A percentile compares a stretch with the other conserved stretches of the same genome.
These are phyloP conservation scores for Dunckerocampus dactyliophorus DNA, from an alignment of 2,113 vertebrate genomes.

Conservation along the genomic window DNA sequence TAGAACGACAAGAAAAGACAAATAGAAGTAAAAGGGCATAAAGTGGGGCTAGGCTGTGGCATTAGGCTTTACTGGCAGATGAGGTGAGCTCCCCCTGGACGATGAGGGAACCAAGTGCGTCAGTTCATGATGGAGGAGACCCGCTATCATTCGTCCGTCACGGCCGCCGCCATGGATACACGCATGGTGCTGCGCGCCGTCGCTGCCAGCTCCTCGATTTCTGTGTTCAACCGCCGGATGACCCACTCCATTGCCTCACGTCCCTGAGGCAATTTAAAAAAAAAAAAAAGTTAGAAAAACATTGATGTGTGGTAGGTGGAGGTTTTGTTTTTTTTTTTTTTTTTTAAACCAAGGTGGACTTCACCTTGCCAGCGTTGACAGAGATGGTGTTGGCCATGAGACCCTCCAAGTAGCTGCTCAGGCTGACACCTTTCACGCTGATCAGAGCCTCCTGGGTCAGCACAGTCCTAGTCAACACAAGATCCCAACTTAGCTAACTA, in stretches of 20 bases:
- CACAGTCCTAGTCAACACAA: conserved; percentile 76
- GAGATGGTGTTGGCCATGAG: conserved; percentile 95
- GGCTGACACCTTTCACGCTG: conserved; percentile 92
- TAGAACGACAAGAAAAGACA: no score
- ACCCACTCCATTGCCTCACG: conserved; percentile 99
- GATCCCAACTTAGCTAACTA: neutral
- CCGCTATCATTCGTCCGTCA: conserved; percentile 80
- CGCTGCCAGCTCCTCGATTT: conserved; percentile 88
- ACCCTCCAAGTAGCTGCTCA: conserved; percentile 93
- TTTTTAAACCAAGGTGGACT: conserved; percentile 6
- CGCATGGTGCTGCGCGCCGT: conserved; percentile 85
- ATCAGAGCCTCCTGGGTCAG: conserved; percentile 95
- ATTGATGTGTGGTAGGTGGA: neutral
- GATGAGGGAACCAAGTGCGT: conserved; percentile 28
- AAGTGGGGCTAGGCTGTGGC: conserved; percentile 15
- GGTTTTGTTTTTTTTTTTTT: no score
- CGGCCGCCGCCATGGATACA: conserved; percentile 86
- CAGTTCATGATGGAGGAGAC: conserved; percentile 31
- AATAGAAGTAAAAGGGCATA: no score
- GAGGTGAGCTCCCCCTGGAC: conserved; percentile 14
- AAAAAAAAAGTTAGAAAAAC: neutral
- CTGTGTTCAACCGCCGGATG: conserved; percentile 85
- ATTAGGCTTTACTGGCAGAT: conserved; percentile 40
- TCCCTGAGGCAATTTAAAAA: conserved; percentile 70
- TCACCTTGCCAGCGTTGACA: conserved; percentile 88